These are phyloP conservation scores for Caprella mutica DNA, from an alignment of 2,888 invertebrate species.

Conservation along the genomic window DNA sequence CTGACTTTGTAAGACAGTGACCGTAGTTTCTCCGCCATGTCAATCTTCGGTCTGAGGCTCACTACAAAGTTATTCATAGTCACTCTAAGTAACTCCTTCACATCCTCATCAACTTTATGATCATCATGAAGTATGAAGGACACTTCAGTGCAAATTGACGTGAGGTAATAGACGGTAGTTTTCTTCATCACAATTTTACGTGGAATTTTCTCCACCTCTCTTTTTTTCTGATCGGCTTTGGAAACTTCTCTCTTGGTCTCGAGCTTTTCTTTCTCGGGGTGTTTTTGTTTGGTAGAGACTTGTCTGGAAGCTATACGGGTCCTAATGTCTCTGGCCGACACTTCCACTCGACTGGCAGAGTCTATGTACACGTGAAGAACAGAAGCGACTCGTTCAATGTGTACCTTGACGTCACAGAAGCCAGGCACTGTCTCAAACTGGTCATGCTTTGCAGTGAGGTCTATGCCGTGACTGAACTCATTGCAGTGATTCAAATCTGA, in stretches of 20 bases:
- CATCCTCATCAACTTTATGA: slow-evolving; percentile 21
- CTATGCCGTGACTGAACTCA: slow-evolving; percentile 29
- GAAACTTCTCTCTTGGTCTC: slow-evolving; percentile 6
- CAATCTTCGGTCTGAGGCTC: slow-evolving; percentile 23
- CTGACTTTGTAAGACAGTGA: slow-evolving; percentile 21
- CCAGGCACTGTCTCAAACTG: slow-evolving; percentile 42
- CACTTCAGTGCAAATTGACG: slow-evolving; percentile 23
- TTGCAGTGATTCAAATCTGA: too few species aligned
- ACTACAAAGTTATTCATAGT: slow-evolving; percentile 33
- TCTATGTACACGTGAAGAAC: slow-evolving; percentile 42
- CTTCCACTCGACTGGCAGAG: slow-evolving; percentile 55
- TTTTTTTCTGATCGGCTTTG: background rate
- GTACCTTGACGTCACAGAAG: slow-evolving; percentile 42
- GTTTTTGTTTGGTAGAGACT: slow-evolving; percentile 17
- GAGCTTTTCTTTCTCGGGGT: slow-evolving; percentile 15
- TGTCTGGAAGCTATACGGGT: slow-evolving; percentile 47
- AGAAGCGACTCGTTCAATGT: slow-evolving; percentile 40
- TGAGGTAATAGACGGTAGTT: slow-evolving; percentile 23
- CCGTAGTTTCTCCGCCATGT: slow-evolving; percentile 24
- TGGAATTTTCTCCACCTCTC: too few species aligned
- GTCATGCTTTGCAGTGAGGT: slow-evolving; percentile 36
- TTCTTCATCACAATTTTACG: background rate
- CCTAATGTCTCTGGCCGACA: slow-evolving; percentile 69
- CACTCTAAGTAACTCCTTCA: slow-evolving; percentile 26
- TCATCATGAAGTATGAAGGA: slow-evolving; percentile 28